Evolutionary conservation across 2,888 invertebrate genomes (phyloP), one percentile per base, ranked within the genome.

Genomic region (Melanophora roralis): DNA sequence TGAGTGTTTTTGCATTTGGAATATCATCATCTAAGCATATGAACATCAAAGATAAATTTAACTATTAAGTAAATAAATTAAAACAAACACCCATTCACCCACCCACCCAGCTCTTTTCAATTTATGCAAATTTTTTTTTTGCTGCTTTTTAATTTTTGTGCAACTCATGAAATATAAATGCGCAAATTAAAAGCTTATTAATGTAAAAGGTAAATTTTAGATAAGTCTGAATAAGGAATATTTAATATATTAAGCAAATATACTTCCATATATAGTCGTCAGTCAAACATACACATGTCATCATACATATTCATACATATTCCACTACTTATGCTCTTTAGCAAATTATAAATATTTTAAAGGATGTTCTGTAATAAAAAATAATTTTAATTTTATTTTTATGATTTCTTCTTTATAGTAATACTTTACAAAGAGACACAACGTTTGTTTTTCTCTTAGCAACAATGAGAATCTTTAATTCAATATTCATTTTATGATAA

Each of bases 91-190:
- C n/a, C n/a, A n/a, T n/a, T n/a, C n/a, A n/a, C n/a, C n/a, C n/a
- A n/a, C n/a, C n/a, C n/a, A 47, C 55, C 62, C 64, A 72, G 49
- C 71, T 32, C 16, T n/a, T 53, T 7, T 12, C 19, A 19, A 12
- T 7, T 43, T 64, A 64, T 72, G 80, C 80, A 80, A 76, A 76
- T 72, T 80, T 59, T 67, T 69, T 32, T n/a, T 32, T 7, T 49
- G 16, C 21, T 51, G 49, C 57, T 36, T 23, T 65, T 27, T 51
- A n/a, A 38, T 59, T 59, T 72, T 75, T 43, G 53, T 51, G 84
- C 84, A 83, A 85, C 85, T 67, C 75, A 87, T 88, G 83, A 87
- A 87, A 88, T 87, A 84, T 85, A 86, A 84, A 88, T 86, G 82
- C 84, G 86, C 86, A 87, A 87, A 86, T 85, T 85, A 86, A 86